Percentiles rank a stretch among this genome's conserved stretches.
Evolutionary conservation across 2,888 invertebrate species (phyloP).

Genomic region (Plagodis pulveraria): DNA sequence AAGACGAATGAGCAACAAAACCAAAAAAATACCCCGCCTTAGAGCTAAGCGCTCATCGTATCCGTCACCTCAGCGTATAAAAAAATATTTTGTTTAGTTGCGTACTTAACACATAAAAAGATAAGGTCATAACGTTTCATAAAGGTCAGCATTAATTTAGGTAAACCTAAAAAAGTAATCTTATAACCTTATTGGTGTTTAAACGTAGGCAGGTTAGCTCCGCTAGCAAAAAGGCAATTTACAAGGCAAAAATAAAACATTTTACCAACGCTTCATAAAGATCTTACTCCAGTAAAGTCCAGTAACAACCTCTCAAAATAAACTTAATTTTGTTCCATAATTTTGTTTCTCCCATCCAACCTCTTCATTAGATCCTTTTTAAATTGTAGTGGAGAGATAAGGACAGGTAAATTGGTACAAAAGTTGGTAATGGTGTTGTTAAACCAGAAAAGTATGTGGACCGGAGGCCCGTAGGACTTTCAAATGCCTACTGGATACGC

Average conservation of each 20-base stretch:
- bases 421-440: not conserved
- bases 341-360: conserved; percentile 1
- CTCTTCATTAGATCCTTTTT: not conserved
- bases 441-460: too few relatives aligned
- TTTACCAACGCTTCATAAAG: conserved; percentile 12
- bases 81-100: not conserved
- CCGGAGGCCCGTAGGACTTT: too few relatives aligned
- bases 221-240: conserved; percentile 9
- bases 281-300: not conserved
- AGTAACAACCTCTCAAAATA: conserved; percentile 6
- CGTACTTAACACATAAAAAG: conserved; percentile 3
- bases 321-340: conserved; percentile 6
- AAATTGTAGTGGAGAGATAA: conserved; percentile 1
- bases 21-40: too few relatives aligned
- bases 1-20: too few relatives aligned
- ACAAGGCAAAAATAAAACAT: conserved; percentile 6
- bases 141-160: not conserved
- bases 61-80: not conserved
- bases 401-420: not conserved
- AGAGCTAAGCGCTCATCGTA: not conserved
- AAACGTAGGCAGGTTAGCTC: not conserved
- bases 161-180: not conserved
- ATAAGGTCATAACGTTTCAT: not conserved
- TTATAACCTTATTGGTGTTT: not conserved
- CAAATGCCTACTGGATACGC: too few relatives aligned